Percentiles rank a stretch among this genome's conserved stretches.
Evolutionary conservation across 92 coral and sea anemone genomes (phyloP).

Genomic region (Actinernus sp.): DNA sequence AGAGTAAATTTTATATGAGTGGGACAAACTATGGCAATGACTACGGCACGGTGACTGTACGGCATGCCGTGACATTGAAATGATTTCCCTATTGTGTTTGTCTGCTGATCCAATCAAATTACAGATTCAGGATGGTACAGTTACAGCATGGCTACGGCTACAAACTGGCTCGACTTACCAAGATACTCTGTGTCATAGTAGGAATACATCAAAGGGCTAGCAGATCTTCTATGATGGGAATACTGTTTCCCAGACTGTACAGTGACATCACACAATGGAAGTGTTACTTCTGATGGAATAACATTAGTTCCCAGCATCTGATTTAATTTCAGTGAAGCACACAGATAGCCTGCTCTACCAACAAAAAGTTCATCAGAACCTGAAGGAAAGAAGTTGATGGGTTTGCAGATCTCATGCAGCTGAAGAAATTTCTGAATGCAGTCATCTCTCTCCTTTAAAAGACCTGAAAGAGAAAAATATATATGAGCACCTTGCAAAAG

Average conservation of each 20-base stretch:
- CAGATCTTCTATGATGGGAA: slow-evolving; percentile 60
- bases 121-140: too few relatives aligned
- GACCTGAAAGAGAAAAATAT: slow-evolving; percentile 34
- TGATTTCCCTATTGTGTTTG: too few relatives aligned
- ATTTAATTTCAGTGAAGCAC: slow-evolving; percentile 80
- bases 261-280: slow-evolving; percentile 77
- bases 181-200: slow-evolving; percentile 87
- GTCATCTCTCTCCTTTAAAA: slow-evolving; percentile 61
- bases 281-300: slow-evolving; percentile 70
- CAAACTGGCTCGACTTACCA: too few relatives aligned
- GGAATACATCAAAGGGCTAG: slow-evolving; percentile 88
- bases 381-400: slow-evolving; percentile 64
- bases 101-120: too few relatives aligned
- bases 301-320: slow-evolving; percentile 65
- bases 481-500: too few relatives aligned
- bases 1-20: too few relatives aligned
- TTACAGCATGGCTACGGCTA: too few relatives aligned
- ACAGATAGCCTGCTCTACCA: slow-evolving; percentile 93
- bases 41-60: too few relatives aligned
- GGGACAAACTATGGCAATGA: too few relatives aligned
- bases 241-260: slow-evolving; percentile 77
- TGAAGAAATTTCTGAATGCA: slow-evolving; percentile 71
- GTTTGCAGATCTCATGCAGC: slow-evolving; percentile 77
- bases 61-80: too few relatives aligned
- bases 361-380: slow-evolving; percentile 93